Evolutionary conservation across 1,140 invertebrate genomes (phyloP).

Genomic region (Paracyclopina nana): DNA sequence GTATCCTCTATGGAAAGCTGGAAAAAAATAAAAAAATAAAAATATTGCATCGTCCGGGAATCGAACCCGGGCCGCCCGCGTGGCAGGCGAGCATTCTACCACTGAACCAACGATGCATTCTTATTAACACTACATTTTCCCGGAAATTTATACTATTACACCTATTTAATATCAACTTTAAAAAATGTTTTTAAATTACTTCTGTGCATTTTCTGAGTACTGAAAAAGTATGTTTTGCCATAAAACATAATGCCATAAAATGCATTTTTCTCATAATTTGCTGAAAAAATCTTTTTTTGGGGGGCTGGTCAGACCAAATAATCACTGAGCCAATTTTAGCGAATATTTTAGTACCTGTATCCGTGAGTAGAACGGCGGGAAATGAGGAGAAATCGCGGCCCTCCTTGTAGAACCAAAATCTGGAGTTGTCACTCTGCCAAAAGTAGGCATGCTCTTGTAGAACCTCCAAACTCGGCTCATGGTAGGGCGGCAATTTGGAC

Average conservation of each 20-base stretch:
- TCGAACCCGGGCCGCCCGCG: neutral
- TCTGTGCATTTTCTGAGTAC: neutral
- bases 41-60: neutral
- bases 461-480: constrained; percentile 17
- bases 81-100: neutral
- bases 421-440: constrained; percentile 23
- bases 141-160: neutral
- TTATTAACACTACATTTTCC: neutral
- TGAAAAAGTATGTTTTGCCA: neutral
- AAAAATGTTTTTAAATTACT: neutral
- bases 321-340: too few relatives aligned
- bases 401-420: constrained; percentile 24
- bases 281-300: too few relatives aligned
- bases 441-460: constrained; percentile 22
- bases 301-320: too few relatives aligned
- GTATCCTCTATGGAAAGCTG: constrained; percentile 26
- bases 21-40: neutral
- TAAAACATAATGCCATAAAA: neutral
- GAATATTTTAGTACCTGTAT: constrained; percentile 23
- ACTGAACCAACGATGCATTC: too few relatives aligned
- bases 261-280: constrained; percentile 3
- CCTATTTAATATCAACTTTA: neutral
- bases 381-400: constrained; percentile 18
- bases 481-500: constrained; percentile 17
- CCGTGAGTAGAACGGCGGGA: constrained; percentile 28